These are phyloP conservation scores for Dendrolimus houi DNA, from an alignment of 2,888 invertebrate species.

Conservation along the genomic window DNA sequence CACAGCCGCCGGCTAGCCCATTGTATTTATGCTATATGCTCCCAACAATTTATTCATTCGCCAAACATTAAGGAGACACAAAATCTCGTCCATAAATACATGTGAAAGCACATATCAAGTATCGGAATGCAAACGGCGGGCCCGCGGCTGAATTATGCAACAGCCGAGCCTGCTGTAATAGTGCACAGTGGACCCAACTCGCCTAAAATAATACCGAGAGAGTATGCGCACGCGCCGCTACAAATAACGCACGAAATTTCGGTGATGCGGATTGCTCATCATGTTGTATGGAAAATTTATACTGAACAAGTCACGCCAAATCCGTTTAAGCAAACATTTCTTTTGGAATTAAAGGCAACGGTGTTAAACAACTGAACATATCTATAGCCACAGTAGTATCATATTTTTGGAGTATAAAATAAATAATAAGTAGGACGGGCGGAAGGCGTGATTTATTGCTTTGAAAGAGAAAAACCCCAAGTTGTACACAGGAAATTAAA, in stretches of 20 bases:
- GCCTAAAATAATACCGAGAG: slow-evolving; percentile 54
- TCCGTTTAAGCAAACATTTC: too few relatives aligned
- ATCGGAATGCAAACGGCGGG: slow-evolving; percentile 74
- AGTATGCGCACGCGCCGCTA: slow-evolving; percentile 26
- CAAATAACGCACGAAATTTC: slow-evolving; percentile 35
- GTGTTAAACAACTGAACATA: too few relatives aligned
- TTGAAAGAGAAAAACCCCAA: too few relatives aligned
- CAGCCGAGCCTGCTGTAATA: slow-evolving; percentile 62
- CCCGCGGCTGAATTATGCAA: slow-evolving; percentile 75
- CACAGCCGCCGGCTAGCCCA: slow-evolving; percentile 63
- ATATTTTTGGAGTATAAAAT: too few relatives aligned
- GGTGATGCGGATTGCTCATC: slow-evolving; percentile 1
- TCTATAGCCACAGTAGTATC: too few relatives aligned
- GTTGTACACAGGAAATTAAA: too few relatives aligned
- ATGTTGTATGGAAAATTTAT: slow-evolving; percentile 2
- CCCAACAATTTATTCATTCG: slow-evolving; percentile 69
- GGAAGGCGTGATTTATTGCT: too few relatives aligned
- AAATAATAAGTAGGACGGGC: too few relatives aligned
- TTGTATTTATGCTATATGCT: slow-evolving; percentile 72
- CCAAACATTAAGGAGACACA: slow-evolving; percentile 75
- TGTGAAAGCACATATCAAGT: slow-evolving; percentile 76
- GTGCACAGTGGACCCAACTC: slow-evolving; percentile 48
- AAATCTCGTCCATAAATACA: slow-evolving; percentile 77
- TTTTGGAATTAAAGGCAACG: too few relatives aligned
- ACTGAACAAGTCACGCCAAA: background rate